Evolutionary conservation across 2,113 vertebrate genomes (phyloP), one percentile per base, ranked within the genome.

Genomic region (Pogonocichla stellata): DNA sequence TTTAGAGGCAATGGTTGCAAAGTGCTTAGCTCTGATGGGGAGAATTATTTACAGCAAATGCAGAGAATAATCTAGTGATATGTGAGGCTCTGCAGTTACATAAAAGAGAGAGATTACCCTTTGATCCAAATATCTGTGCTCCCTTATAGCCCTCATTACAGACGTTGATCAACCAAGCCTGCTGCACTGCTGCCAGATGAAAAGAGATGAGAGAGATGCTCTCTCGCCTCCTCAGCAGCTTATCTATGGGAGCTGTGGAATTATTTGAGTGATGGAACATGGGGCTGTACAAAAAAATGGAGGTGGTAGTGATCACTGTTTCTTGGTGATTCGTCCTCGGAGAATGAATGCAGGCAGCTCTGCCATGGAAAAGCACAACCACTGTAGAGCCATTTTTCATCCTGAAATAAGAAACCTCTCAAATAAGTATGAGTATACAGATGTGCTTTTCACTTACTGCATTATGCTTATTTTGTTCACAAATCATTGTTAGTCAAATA

Each of bases 71-170:
- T 85, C 87, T 43, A 57, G 60, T 83, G 87, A 93, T 91, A 67
- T 77, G 78, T 95, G 85, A 90, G 71, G 54, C 62, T 91, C 90
- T 23, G 18, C 81, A 94, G 90, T 87, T 94, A 93, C 79, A 92
- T 93, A 91, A 95, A 95, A 88, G 93, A 94, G 88, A 92, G 87
- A 90, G 81, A 95, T 92, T 93, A 79, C 64, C 87, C 87, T 95
- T 95, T 95, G 91, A 95, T 95, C 92, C 95, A 94, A 94, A 66
- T 95, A 82, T 54, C 78, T 80, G 50, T 85, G 74, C 73, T 48
- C 42, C 89, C 91, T 58, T 81, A 88, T 11, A 85, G 81, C 53
- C 74, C 87, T 95, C 93, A 73, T 90, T 92, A 88, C 71, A 95
- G 74, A 43, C 3, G 12, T 53, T 88, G 84, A 92, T 88, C 89